Evolutionary conservation across 2,113 vertebrate genomes (phyloP), one percentile per base, ranked within the genome.

Genomic region (Eonycteris spelaea): DNA sequence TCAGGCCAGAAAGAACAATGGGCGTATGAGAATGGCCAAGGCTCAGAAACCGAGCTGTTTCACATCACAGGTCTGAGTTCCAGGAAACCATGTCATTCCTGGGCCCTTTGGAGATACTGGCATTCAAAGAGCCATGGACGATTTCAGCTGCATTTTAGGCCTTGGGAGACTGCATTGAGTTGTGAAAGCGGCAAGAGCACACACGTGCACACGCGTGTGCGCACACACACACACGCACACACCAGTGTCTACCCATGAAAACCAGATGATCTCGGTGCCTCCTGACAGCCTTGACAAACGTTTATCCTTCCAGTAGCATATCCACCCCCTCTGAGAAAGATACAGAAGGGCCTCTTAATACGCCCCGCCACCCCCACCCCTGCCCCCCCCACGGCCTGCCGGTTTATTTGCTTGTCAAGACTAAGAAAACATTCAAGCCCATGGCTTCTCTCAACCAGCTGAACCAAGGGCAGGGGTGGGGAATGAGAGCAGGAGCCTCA

Each of bases 11-110:
- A 91, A 82, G 86, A 83, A 85, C 93, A 90, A 61, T 21, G 45
- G 67, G 26, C 10, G 1, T 30, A 19, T 90, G n/a, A 61, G 59
- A 91, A 45, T 28, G 33, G 53, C 61, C 86, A 59, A 95, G 61
- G 45, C 80, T 96, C 82, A 89, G 90, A 93, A 86, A 53, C 9
- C 7, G 61, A 73, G 92, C 43, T 51, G 59, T 80, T 90, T 92
- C n/a, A 53, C 22, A 67, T 63, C 10, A 10, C 33, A 74, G 59
- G 10, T 94, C 80, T 88, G 61, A 59, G 73, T 83, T 94, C 40
- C 68, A 93, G 89, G 74, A 94, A 94, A 93, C 21, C 33, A 67
- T 61, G 63, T 83, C 15, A 82, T 86, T 91, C 35, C 68, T 65
- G 86, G 43, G 35, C 61, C 94, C 73, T 82, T 43, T 78, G 67